Conservation (phyloP, 2,797 vertebrate genomes). For the Rhinella marina region DNA sequence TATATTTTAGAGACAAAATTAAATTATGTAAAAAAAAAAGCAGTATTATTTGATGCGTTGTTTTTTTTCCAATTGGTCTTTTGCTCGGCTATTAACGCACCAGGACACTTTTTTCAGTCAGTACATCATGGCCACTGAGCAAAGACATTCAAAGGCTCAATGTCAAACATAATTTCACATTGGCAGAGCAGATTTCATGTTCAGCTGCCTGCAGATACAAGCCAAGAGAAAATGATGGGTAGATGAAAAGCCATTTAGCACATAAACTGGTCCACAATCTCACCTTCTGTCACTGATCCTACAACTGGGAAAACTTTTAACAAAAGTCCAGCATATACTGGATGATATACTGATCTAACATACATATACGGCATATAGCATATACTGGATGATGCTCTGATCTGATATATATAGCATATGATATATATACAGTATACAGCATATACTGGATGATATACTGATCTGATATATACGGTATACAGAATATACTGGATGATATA, state of each 20-base stretch:
- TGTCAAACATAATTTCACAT: slow-evolving; percentile 17
- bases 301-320: not conserved
- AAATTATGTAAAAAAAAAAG: no score
- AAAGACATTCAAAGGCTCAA: slow-evolving; percentile 33
- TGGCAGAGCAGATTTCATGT: slow-evolving; percentile 9
- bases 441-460: no score
- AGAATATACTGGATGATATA: no score
- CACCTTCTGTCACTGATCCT: not conserved
- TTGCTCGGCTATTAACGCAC: not conserved
- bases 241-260: not conserved
- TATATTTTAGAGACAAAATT: no score
- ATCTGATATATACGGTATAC: no score
- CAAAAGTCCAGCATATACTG: not conserved
- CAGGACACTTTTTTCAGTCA: not conserved
- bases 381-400: no score
- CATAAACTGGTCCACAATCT: not conserved
- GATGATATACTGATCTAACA: no score
- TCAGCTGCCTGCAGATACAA: not conserved
- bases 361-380: no score
- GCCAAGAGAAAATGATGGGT: not conserved
- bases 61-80: not conserved
- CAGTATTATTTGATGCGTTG: no score
- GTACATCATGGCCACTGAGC: slow-evolving; percentile 43
- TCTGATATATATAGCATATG: no score
- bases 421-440: no score